These are phyloP conservation scores for Ardeotis arabs DNA, from an alignment of 2,113 vertebrate genomes.

Conservation along the genomic window DNA sequence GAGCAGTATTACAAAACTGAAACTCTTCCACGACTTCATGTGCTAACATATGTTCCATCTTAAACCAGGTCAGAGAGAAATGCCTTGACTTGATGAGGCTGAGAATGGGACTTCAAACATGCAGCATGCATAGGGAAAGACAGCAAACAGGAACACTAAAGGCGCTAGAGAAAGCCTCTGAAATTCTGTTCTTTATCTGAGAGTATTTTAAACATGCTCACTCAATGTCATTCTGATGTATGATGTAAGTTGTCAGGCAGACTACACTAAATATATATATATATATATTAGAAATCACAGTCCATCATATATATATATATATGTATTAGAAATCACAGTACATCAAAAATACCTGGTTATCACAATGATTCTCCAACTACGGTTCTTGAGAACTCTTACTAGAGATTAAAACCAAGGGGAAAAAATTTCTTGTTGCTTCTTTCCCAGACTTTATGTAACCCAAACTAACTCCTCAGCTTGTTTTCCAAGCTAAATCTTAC, in stretches of 20 bases:
- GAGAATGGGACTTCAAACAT: background rate
- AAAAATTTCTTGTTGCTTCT: background rate
- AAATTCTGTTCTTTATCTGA: background rate
- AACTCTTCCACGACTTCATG: background rate
- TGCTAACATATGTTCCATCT: background rate
- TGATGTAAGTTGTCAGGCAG: background rate
- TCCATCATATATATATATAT: background rate
- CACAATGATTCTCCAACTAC: background rate
- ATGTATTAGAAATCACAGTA: background rate
- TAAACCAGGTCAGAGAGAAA: background rate
- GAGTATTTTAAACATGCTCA: background rate
- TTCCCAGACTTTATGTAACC: background rate
- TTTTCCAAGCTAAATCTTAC: conserved; percentile 16
- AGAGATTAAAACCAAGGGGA: background rate
- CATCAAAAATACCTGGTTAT: background rate
- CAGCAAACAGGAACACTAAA: background rate
- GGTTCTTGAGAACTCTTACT: background rate
- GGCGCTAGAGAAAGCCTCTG: background rate
- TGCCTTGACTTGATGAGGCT: background rate
- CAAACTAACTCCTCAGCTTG: background rate
- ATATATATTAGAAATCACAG: background rate
- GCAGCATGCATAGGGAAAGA: background rate
- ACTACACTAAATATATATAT: background rate
- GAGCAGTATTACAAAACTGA: background rate
- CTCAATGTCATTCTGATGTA: background rate